Evolutionary conservation across 2,797 vertebrate species (phyloP).

Genomic region (Pempheris klunzingeri): DNA sequence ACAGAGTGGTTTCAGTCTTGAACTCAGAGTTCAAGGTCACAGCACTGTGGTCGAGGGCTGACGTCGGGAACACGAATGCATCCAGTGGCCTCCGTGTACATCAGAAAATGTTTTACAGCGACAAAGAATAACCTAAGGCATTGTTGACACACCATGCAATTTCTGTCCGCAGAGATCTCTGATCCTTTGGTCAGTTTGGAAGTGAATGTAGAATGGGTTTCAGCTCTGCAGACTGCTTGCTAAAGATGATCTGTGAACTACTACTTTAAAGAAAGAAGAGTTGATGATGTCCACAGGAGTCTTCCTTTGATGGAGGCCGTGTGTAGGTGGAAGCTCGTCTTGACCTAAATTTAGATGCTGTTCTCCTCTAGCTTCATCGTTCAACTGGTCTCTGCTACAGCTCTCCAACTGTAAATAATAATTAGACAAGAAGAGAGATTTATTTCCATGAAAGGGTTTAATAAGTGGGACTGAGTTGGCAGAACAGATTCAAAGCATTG

Average conservation of each 20-base stretch:
- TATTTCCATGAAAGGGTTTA: constrained; percentile 16
- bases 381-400: constrained; percentile 27
- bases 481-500: constrained; percentile 1
- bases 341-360: constrained; percentile 58
- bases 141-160: constrained; percentile 51
- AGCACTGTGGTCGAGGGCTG: constrained; percentile 43
- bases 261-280: constrained; percentile 38
- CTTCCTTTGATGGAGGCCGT: constrained; percentile 30
- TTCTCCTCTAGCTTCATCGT: constrained; percentile 29
- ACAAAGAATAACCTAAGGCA: constrained; percentile 51
- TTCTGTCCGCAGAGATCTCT: constrained; percentile 48
- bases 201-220: constrained; percentile 28
- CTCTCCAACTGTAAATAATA: constrained; percentile 42
- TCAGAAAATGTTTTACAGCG: constrained; percentile 47
- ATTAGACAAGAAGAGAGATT: constrained; percentile 21
- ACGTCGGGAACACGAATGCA: constrained; percentile 48
- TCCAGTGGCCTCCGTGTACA: constrained; percentile 34
- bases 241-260: constrained; percentile 14
- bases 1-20: constrained; percentile 45
- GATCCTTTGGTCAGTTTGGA: constrained; percentile 49
- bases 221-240: constrained; percentile 33
- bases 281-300: constrained; percentile 44
- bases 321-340: constrained; percentile 51
- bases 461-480: constrained; percentile 20
- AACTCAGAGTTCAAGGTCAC: constrained; percentile 56